Evolutionary conservation across 1,140 invertebrate genomes (phyloP), one percentile per base, ranked within the genome.

Genomic region (Aricia agestis): DNA sequence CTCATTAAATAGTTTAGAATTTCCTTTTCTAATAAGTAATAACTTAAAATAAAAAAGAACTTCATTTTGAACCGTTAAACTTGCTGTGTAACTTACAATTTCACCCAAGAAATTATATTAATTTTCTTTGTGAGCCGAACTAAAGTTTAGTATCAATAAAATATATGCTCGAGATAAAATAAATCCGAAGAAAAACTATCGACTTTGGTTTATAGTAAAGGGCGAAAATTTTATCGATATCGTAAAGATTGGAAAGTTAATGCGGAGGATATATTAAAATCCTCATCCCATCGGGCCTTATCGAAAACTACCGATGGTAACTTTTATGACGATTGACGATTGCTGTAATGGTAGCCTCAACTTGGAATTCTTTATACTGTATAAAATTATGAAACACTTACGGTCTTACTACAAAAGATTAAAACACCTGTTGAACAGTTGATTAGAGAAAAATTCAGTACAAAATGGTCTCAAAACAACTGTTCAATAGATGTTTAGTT

Each of bases 211-310:
- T 63, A 69, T 69, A 69, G 36, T 41, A 42, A 61, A 19, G 59
- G 59, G 32, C 68, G 18, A 63, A 63, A 36, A 61, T 45, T 70
- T 70, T 73, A 69, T 70, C 25, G 65, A 70, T 66, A 63, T 70
- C 42, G 68, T 74, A 68, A 74, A 72, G 67, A 65, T 68, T 61
- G 17, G 41, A 63, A 61, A 69, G 68, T 69, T 63, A 59, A 69
- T 69, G 59, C 58, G 36, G 59, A 61, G 17, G 41, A 61, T 63
- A 61, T 61, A 57, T 68, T 73, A 36, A 59, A 70, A 41, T 32
- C 19, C 17, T 18, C 10, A 63, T 68, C 58, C 41, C 10, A 66
- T 66, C 11, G 25, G 52, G 13, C 25, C 52, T 25, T 15, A 17
- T 15, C 42, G 18, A 25, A 32, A 52, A 15, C 45, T 52, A 15